A percentile compares a stretch with the other conserved stretches of the same genome.
These are phyloP conservation scores for Thalpophila matura DNA, from an alignment of 2,888 invertebrate species.

Conservation along the genomic window DNA sequence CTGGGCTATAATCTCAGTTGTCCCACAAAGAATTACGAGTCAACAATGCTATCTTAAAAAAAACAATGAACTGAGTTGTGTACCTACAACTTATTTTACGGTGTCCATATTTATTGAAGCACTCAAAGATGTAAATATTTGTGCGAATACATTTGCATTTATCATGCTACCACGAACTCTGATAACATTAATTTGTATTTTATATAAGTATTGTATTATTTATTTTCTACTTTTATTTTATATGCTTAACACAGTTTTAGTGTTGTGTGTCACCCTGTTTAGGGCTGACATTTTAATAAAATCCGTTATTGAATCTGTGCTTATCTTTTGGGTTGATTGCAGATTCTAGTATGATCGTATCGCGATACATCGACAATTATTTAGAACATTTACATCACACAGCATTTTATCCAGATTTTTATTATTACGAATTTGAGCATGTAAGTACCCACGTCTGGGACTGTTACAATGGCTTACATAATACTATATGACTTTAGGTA, in stretches of 20 bases:
- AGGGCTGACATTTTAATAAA: slow-evolving; percentile 2
- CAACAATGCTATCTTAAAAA: slow-evolving; percentile 35
- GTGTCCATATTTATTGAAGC: slow-evolving; percentile 33
- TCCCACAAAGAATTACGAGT: slow-evolving; percentile 8
- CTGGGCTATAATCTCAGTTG: slow-evolving; percentile 8
- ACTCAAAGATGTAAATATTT: slow-evolving; percentile 45
- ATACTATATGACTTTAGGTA: background rate
- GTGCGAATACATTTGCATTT: slow-evolving; percentile 31
- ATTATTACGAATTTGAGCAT: background rate
- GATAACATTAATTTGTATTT: too few relatives aligned
- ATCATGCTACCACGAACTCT: slow-evolving; percentile 44
- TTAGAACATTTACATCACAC: background rate
- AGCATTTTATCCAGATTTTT: background rate
- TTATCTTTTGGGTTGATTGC: slow-evolving; percentile 18
- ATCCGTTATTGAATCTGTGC: slow-evolving; percentile 6
- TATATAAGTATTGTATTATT: slow-evolving; percentile 6
- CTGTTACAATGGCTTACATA: background rate
- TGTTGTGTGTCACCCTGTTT: slow-evolving; percentile 12
- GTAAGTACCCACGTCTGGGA: background rate
- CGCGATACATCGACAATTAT: slow-evolving; percentile 4
- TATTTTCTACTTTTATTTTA: slow-evolving; percentile 37
- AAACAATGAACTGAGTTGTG: background rate
- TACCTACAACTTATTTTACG: slow-evolving; percentile 5
- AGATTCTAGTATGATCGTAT: slow-evolving; percentile 7
- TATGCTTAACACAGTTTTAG: slow-evolving; percentile 9